Conservation (phyloP, 2,797 vertebrate genomes). For the Ambastaia sidthimunki region DNA sequence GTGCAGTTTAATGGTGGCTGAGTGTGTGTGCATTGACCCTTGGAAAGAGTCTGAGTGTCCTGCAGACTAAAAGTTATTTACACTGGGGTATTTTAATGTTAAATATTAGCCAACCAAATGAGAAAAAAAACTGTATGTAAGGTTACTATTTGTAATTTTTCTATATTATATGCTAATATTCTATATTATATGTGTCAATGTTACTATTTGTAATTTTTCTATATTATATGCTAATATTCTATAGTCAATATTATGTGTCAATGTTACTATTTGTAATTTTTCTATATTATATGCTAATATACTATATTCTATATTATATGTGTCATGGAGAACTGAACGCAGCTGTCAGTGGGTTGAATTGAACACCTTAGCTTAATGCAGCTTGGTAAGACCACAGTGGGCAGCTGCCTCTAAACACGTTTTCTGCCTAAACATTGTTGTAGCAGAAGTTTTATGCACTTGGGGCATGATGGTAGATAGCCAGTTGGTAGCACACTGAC, state of each 20-base stretch:
- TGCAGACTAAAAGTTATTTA: not conserved
- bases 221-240: too few species aligned
- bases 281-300: too few species aligned
- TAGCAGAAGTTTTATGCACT: not conserved
- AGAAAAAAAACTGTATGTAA: too few species aligned
- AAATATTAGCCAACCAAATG: not conserved
- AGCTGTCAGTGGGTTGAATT: not conserved
- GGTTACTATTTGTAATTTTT: too few species aligned
- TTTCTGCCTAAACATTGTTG: slow-evolving; percentile 13
- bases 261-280: too few species aligned
- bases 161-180: too few species aligned
- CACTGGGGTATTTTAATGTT: not conserved
- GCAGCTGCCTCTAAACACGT: not conserved
- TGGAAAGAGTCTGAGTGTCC: not conserved
- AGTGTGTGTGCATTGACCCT: not conserved
- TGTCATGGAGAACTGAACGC: not conserved
- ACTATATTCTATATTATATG: too few species aligned
- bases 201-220: too few species aligned
- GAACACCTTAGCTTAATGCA: slow-evolving; percentile 9
- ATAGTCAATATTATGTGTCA: too few species aligned
- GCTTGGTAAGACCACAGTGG: not conserved
- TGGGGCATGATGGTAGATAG: slow-evolving; percentile 20
- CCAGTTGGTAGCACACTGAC: slow-evolving; percentile 30
- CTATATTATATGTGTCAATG: too few species aligned
- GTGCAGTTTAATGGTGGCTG: not conserved